phyloP scores from a whole-genome alignment of 2,113 vertebrate genomes.

The Mungos mungo region DNA sequence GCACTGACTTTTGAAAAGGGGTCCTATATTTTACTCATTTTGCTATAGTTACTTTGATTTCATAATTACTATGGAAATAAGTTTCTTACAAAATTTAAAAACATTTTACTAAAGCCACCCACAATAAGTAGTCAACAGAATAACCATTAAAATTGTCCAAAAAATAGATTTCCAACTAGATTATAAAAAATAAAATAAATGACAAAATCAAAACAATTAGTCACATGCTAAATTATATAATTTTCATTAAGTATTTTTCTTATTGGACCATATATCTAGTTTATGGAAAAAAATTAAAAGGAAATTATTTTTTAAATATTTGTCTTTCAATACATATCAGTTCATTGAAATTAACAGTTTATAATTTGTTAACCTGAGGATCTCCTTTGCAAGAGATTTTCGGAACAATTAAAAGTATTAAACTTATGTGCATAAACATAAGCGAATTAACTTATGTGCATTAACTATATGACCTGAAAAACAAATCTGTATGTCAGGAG shows the following conservation, averaged over 20 bases:
- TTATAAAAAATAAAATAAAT: conserved; percentile 17
- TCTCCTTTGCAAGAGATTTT: not conserved
- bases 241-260: not conserved
- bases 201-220: not conserved
- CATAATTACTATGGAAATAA: not conserved
- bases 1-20: conserved; percentile 11
- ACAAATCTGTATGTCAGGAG: not conserved
- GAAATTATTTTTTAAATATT: not conserved
- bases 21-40: conserved; percentile 27
- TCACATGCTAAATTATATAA: not conserved
- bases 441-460: not conserved
- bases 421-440: not conserved
- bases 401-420: not conserved
- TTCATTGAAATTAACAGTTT: not conserved
- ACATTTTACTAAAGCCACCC: not conserved
- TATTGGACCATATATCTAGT: not conserved
- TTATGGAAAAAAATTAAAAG: not conserved
- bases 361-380: not conserved
- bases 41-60: not conserved
- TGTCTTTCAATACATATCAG: not conserved
- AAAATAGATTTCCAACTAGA: not conserved
- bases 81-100: conserved; percentile 40
- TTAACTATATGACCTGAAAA: not conserved
- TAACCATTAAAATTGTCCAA: not conserved
- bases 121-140: conserved; percentile 26